These are phyloP conservation scores for Urechis unicinctus DNA, from an alignment of 2,888 invertebrate species.

Conservation along the genomic window DNA sequence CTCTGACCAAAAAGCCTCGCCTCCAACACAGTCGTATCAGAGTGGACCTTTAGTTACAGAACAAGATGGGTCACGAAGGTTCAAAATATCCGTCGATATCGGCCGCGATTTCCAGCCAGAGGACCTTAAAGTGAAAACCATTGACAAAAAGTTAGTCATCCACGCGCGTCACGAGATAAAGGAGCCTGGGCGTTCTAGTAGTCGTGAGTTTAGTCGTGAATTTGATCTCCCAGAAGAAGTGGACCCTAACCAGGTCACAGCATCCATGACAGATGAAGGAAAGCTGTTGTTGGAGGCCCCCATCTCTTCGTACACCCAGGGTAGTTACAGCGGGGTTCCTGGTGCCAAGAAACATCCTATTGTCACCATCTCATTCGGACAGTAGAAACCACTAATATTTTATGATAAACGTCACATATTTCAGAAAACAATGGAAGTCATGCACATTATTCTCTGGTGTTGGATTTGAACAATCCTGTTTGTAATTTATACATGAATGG, in stretches of 20 bases:
- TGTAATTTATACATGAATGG: too few species aligned
- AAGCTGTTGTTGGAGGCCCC: conserved; percentile 48
- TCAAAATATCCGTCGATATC: conserved; percentile 35
- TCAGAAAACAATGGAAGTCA: too few species aligned
- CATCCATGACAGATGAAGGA: conserved; percentile 44
- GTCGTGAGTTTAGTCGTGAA: conserved; percentile 48
- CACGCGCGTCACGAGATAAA: conserved; percentile 47
- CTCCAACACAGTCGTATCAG: background rate
- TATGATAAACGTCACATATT: too few species aligned
- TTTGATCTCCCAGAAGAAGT: conserved; percentile 48
- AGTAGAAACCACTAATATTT: too few species aligned
- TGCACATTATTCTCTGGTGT: too few species aligned
- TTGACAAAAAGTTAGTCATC: conserved; percentile 44
- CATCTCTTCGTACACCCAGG: conserved; percentile 19
- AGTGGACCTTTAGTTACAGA: conserved; percentile 36
- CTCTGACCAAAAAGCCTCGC: background rate
- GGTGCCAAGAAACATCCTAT: conserved; percentile 16
- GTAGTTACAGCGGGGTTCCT: conserved; percentile 11
- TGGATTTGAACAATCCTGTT: too few species aligned
- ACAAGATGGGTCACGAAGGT: conserved; percentile 36
- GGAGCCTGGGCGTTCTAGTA: conserved; percentile 38
- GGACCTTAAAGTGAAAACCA: conserved; percentile 46
- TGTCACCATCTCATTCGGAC: conserved; percentile 8
- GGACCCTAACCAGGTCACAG: conserved; percentile 43
- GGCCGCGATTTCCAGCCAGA: conserved; percentile 44